Conservation (phyloP, 2,888 invertebrate genomes). For the Scotopteryx bipunctaria region DNA sequence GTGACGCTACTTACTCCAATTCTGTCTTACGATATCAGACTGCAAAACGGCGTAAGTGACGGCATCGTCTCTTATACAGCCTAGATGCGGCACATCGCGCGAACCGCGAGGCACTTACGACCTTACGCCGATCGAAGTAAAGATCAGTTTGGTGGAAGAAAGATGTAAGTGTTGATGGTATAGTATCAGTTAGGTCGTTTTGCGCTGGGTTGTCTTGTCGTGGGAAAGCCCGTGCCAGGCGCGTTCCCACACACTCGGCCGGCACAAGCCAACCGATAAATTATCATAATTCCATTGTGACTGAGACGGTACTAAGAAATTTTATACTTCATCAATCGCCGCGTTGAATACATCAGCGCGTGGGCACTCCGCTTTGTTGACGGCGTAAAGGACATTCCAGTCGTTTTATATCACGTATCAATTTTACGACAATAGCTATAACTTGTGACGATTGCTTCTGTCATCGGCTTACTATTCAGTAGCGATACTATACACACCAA, state of each 20-base stretch:
- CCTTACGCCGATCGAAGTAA: slow-evolving; percentile 43
- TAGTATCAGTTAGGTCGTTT: slow-evolving; percentile 58
- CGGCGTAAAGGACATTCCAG: slow-evolving; percentile 37
- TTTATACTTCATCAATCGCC: slow-evolving; percentile 83
- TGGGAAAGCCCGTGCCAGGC: slow-evolving; percentile 83
- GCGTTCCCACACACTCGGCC: slow-evolving; percentile 84
- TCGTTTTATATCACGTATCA: slow-evolving; percentile 57
- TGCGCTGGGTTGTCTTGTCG: slow-evolving; percentile 57
- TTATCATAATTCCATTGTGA: slow-evolving; percentile 84
- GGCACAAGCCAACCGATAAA: slow-evolving; percentile 84
- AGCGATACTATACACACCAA: slow-evolving; percentile 29
- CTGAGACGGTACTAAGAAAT: slow-evolving; percentile 83
- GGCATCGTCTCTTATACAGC: slow-evolving; percentile 48
- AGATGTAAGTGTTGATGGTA: slow-evolving; percentile 58
- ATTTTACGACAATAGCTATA: slow-evolving; percentile 58
- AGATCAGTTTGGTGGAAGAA: slow-evolving; percentile 44
- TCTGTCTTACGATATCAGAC: slow-evolving; percentile 66
- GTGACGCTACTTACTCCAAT: slow-evolving; percentile 83
- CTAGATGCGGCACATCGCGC: slow-evolving; percentile 46
- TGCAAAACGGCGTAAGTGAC: slow-evolving; percentile 63
- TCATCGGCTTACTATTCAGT: slow-evolving; percentile 10
- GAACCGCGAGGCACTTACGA: slow-evolving; percentile 55
- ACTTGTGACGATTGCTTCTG: slow-evolving; percentile 37
- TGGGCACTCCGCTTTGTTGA: slow-evolving; percentile 74
- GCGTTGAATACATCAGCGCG: slow-evolving; percentile 82